Evolutionary conservation across 2,888 invertebrate genomes (phyloP).

Genomic region (Acronicta alni): DNA sequence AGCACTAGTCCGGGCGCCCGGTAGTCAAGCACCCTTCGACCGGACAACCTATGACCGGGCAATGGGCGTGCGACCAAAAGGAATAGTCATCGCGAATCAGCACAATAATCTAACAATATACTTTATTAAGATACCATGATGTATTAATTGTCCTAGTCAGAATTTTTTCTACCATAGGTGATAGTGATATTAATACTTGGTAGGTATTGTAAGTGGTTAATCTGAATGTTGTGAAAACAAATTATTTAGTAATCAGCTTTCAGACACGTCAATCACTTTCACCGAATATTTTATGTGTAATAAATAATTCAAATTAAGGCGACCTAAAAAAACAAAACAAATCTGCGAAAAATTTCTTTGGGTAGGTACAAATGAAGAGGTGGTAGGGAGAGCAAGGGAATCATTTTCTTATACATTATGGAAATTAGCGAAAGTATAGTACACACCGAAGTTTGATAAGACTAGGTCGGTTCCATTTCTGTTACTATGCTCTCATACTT

Average conservation of each 20-base stretch:
- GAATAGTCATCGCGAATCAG: neutral
- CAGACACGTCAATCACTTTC: slow-evolving; percentile 51
- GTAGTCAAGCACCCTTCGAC: slow-evolving; percentile 28
- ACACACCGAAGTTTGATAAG: too few species aligned
- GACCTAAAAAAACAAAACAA: slow-evolving; percentile 45
- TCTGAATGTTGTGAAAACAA: slow-evolving; percentile 28
- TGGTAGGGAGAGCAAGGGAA: neutral
- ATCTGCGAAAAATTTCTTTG: slow-evolving; percentile 6
- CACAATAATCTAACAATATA: neutral
- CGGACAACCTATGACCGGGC: slow-evolving; percentile 8
- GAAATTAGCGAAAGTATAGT: neutral
- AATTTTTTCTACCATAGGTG: neutral
- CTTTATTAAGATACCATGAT: neutral
- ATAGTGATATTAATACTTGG: neutral
- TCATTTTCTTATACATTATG: neutral
- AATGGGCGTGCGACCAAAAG: neutral
- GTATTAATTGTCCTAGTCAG: neutral
- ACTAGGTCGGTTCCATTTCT: too few species aligned
- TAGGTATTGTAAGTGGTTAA: slow-evolving; percentile 9
- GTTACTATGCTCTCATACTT: too few species aligned
- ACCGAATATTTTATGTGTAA: slow-evolving; percentile 40
- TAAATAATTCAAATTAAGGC: slow-evolving; percentile 50
- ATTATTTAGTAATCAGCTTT: slow-evolving; percentile 50
- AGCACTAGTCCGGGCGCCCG: slow-evolving; percentile 10
- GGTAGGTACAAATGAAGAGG: neutral